Conservation (phyloP, 2,113 vertebrate species). For the Pardalotus punctatus region DNA sequence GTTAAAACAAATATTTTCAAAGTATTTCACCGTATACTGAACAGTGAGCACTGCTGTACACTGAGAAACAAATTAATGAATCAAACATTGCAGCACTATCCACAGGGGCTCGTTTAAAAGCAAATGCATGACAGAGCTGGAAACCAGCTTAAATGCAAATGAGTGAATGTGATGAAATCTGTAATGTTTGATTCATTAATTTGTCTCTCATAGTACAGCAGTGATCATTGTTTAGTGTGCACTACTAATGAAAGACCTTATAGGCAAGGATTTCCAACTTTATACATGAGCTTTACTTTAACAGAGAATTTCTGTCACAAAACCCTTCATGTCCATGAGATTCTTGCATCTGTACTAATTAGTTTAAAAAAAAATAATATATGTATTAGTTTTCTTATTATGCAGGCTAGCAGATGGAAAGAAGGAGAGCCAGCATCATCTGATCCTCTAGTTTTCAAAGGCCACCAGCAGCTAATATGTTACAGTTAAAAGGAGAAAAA, state of each 20-base stretch:
- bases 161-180: constrained; percentile 57
- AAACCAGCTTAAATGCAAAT: constrained; percentile 63
- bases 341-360: constrained; percentile 2
- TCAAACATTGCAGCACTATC: constrained; percentile 59
- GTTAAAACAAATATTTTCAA: constrained; percentile 51
- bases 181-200: constrained; percentile 69
- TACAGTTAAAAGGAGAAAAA: constrained; percentile 26
- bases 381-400: background rate
- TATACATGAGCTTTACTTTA: background rate
- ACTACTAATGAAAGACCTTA: constrained; percentile 43
- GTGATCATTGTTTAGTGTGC: constrained; percentile 51
- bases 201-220: constrained; percentile 56
- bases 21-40: constrained; percentile 19
- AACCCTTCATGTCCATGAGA: background rate
- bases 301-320: background rate
- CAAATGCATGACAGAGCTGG: constrained; percentile 64
- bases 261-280: background rate
- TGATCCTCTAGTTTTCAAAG: constrained; percentile 28
- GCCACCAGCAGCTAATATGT: constrained; percentile 23
- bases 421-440: constrained; percentile 47
- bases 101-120: constrained; percentile 66
- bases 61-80: constrained; percentile 62
- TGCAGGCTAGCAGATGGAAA: constrained; percentile 52
- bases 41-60: constrained; percentile 44
- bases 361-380: background rate